Evolutionary conservation across 2,888 invertebrate species (phyloP), one percentile per base, ranked within the genome.

Genomic region (Herminia tarsipennalis): DNA sequence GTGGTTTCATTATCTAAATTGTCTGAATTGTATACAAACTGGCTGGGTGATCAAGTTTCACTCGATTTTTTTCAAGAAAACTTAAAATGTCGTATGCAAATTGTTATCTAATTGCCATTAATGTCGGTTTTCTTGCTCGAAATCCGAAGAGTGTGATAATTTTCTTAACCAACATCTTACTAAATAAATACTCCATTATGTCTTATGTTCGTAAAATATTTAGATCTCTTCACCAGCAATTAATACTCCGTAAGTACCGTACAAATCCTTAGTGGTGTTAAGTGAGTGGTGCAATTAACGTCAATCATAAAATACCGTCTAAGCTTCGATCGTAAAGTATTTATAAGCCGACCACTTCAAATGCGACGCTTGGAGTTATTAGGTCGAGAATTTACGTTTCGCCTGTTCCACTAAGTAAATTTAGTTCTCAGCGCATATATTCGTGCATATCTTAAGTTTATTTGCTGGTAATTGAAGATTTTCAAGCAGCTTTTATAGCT

Each of bases 241-340:
- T 22, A 39, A 35, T 22, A 36, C 18, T 5, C 14, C 17, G 18
- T 24, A 36, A 40, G 24, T 18, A 22, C 13, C n/a, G 6, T 52
- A 45, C 38, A 63, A 62, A 65, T 59, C 45, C 52, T 25, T 18
- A n/a, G n/a, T 9, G 27, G 43, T 36, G 50, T 48, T 50, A 50
- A 52, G 42, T 37, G 37, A 66, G 68, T 52, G 56, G 46, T 40
- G 78, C 69, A 76, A 78, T 78, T 75, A 78, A 63, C 72, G 76
- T 66, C 73, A 66, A 65, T 76, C 70, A 73, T 70, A 66, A 56
- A 56, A 58, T 48, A 66, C 61, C 49, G 44, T 49, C 46, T 48
- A 55, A 51, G 46, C 46, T 42, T 32, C 27, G 34, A 64, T 66
- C 59, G 48, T 56, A 42, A 51, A 57, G 42, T 49, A 51, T 55